Percentiles rank a stretch among this genome's conserved stretches.
phyloP scores from a whole-genome alignment of 2,888 invertebrate genomes.

The Cancer borealis region DNA sequence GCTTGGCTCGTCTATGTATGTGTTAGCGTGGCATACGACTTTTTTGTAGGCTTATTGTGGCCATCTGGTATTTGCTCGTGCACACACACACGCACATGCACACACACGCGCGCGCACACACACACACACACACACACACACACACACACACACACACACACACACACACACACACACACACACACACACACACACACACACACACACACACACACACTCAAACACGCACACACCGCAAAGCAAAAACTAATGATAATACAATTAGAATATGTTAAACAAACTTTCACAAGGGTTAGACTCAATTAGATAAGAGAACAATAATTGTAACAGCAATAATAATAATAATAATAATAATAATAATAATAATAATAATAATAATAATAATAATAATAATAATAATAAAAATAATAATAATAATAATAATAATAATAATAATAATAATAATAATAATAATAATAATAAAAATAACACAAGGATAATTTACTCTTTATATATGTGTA shows the following conservation, averaged over 20 bases:
- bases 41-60: neutral
- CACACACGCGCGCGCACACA: neutral
- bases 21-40: neutral
- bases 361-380: neutral
- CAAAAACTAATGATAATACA: neutral
- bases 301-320: too few relatives aligned
- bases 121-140: slow-evolving; percentile 20
- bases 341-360: neutral
- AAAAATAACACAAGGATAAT: neutral
- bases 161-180: neutral
- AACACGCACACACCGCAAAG: neutral
- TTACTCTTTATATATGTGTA: neutral
- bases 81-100: neutral
- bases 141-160: slow-evolving; percentile 20
- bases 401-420: neutral
- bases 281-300: neutral
- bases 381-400: neutral
- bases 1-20: neutral
- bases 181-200: neutral
- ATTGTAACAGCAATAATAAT: neutral
- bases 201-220: neutral
- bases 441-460: neutral
- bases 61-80: neutral
- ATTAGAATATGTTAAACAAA: neutral
- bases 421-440: neutral